Evolutionary conservation across 2,113 vertebrate species (phyloP), one percentile per base, ranked within the genome.

Genomic region (Speoplatyrhinus poulsoni): DNA sequence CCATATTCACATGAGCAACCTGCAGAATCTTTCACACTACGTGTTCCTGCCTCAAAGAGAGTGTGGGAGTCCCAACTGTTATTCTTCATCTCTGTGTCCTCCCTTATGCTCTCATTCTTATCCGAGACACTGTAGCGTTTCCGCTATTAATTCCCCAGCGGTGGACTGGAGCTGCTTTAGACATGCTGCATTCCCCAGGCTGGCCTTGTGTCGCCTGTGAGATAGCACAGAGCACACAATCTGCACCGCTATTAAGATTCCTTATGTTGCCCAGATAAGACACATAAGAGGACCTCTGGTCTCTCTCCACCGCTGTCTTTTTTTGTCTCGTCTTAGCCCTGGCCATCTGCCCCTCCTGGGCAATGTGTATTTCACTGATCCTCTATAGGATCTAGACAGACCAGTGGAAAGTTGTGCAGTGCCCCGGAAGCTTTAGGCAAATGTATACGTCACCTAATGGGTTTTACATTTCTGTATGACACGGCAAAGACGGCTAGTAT

Each of bases 261-360:
- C 79, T 88, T 65, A 75, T 83, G 80, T 80, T 83, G 46, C 56
- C 58, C 74, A 81, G 80, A 88, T 85, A 85, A 88, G 79, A 61
- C 53, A 75, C 73, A 70, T 72, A 70, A 75, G 65, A 62, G 59
- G 58, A 65, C 15, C 60, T 75, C 60, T 67, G 71, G 65, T 73
- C 78, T 76, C 59, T 54, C 61, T 70, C 61, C 56, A 2, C 19
- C 33, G 53, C 54, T 12, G 47, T 59, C 64, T 75, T 74, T 46
- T 73, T 65, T 67, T 49, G 55, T 57, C 12, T 50, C 16, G 61
- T 46, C 6, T 46, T 69, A 73, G 67, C 75, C 41, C 75, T 62
- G 19, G 19, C 62, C 64, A 64, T 62, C 52, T 57, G 26, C 1
- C 8, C 33, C 53, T 32, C 33, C 12, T 62, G 19, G 8, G 6